Evolutionary conservation across 1,140 invertebrate species (phyloP).

Genomic region (Theocolax elegans): DNA sequence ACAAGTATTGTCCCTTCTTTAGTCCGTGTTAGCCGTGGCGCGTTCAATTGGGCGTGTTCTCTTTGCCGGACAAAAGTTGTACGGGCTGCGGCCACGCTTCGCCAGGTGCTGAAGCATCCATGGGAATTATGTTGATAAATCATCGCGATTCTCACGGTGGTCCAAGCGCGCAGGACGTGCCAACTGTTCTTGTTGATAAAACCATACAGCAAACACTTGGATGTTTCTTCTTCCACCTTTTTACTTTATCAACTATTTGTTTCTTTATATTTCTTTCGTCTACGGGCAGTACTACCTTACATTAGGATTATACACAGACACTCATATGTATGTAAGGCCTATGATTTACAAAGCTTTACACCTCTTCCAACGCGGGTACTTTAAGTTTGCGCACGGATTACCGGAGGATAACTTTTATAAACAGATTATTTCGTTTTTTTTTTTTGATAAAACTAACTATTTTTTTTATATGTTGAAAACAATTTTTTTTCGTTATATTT

Average conservation of each 20-base stretch:
- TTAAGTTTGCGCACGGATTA: too few relatives aligned
- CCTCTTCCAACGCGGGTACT: too few relatives aligned
- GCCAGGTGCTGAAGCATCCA: constrained; percentile 64
- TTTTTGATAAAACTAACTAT: too few relatives aligned
- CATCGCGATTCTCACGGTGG: constrained; percentile 63
- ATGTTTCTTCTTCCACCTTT: not conserved
- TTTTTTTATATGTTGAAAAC: too few relatives aligned
- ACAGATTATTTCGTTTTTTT: too few relatives aligned
- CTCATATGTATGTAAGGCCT: too few relatives aligned
- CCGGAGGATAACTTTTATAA: too few relatives aligned
- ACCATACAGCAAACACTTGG: not conserved
- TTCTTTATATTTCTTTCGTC: constrained; percentile 44
- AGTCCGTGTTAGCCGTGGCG: not conserved
- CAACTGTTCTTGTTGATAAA: constrained; percentile 37
- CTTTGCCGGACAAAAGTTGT: constrained; percentile 47
- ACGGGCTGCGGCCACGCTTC: constrained; percentile 44
- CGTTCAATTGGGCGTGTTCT: constrained; percentile 2
- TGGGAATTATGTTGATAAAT: constrained; percentile 65
- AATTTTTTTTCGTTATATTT: too few relatives aligned
- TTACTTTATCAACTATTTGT: constrained; percentile 10
- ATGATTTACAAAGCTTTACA: too few relatives aligned
- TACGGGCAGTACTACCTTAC: too few relatives aligned
- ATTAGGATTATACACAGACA: too few relatives aligned
- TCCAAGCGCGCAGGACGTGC: constrained; percentile 40
- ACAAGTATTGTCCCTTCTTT: constrained; percentile 53